Base-by-base conservation (phyloP, 2,113 vertebrate species). In the Paradisaea rubra region DNA sequence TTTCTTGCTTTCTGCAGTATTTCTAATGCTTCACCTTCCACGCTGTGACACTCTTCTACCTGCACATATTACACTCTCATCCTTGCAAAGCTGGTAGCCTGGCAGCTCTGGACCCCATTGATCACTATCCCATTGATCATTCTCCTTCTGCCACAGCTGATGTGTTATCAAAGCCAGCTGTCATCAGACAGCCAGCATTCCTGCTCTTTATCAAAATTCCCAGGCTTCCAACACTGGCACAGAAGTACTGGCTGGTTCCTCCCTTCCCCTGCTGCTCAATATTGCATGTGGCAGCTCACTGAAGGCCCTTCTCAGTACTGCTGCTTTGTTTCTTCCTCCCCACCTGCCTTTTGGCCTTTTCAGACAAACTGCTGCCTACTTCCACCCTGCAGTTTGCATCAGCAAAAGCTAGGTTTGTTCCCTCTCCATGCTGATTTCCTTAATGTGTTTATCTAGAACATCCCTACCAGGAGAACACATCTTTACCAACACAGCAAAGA, bases 51-150 rank as follows among this genome's bases (percentile, higher is more conserved):
- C 14, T 56, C 70, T 50, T 25, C 76, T 83, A 63, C 44, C 77
- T 69, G 50, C 61, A 65, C 37, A 4, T 21, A 16, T 19, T 49
- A 56, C 15, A 49, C 41, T 77, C 71, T 90, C 66, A 86, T 35
- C 42, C 76, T 53, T 45, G 79, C 49, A 64, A 64, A 90, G 57
- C 63, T 41, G 52, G 74, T 59, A 91, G 73, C 88, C 78, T 91
- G 78, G 94, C 73, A 95, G 47, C 47, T 72, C 83, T 80, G 30
- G 28, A 16, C 45, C 41, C 76, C 59, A 80, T 23, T 81, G 83
- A 84, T 87, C 59, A 39, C 22, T 19, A 28, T n/a, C 44, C 77
- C 68, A 71, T 39, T 57, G 85, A 85, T 79, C 70, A 60, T 25
- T 28, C 30, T 80, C 63, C 59, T 85, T 22, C 68, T 64, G 27